Percentiles rank a stretch among this genome's conserved stretches.
These are phyloP conservation scores for Odontesthes bonariensis DNA, from an alignment of 2,113 vertebrate genomes.

Conservation along the genomic window DNA sequence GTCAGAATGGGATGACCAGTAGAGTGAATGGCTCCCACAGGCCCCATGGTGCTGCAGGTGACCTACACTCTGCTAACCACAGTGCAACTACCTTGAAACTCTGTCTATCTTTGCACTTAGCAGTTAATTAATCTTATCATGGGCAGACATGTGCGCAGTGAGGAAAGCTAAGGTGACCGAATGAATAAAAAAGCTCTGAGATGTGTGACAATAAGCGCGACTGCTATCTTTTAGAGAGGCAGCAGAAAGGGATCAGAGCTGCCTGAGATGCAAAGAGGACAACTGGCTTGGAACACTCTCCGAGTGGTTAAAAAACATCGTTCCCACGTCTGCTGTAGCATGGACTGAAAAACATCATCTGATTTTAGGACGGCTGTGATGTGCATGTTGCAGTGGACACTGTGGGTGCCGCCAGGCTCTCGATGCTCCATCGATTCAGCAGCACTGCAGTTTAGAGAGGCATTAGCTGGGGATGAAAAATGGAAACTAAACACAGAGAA, in stretches of 20 bases:
- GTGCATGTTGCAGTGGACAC: conserved; percentile 29
- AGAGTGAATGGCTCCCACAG: conserved; percentile 45
- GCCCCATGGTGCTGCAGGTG: conserved; percentile 44
- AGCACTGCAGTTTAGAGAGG: conserved; percentile 34
- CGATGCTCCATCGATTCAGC: conserved; percentile 58
- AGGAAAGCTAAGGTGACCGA: conserved; percentile 24
- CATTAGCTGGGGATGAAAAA: conserved; percentile 35
- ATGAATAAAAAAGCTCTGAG: conserved; percentile 24
- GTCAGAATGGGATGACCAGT: conserved; percentile 19
- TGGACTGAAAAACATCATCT: conserved; percentile 21
- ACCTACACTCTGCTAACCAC: conserved; percentile 22
- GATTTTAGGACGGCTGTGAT: conserved; percentile 10
- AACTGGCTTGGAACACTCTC: no score
- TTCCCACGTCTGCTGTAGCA: no score
- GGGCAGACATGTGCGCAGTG: conserved; percentile 30
- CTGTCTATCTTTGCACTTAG: conserved; percentile 16
- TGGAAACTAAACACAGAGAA: conserved; percentile 56
- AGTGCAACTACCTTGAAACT: conserved; percentile 27
- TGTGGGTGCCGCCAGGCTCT: conserved; percentile 50
- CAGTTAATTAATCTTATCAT: conserved; percentile 61
- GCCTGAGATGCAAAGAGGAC: no score
- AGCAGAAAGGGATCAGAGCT: conserved; percentile 28
- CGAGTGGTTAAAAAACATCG: no score
- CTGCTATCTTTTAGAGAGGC: conserved; percentile 23
- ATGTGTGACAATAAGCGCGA: conserved; percentile 10